These are phyloP conservation scores for Disparrhopalites patrizii DNA, from an alignment of 2,888 invertebrate genomes.

Conservation along the genomic window DNA sequence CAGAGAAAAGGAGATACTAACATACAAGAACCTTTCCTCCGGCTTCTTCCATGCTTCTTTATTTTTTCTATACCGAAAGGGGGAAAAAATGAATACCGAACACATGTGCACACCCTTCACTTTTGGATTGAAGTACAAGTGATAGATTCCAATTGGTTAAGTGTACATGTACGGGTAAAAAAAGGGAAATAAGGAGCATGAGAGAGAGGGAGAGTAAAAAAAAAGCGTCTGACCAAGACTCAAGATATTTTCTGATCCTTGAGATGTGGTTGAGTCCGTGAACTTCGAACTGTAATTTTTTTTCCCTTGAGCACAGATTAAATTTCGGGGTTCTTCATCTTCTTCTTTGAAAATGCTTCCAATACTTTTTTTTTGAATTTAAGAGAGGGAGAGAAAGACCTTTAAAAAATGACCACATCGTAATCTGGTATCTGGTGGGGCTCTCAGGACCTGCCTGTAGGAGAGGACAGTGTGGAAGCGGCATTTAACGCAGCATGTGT, in stretches of 20 bases:
- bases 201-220: constrained; percentile 5
- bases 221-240: constrained; percentile 19
- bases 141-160: constrained; percentile 22
- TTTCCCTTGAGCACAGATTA: constrained; percentile 28
- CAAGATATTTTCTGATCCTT: constrained; percentile 14
- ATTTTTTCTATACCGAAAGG: background rate
- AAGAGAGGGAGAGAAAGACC: constrained; percentile 16
- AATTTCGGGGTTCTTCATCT: constrained; percentile 28
- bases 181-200: too few relatives aligned
- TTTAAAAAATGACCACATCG: constrained; percentile 33
- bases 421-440: constrained; percentile 22
- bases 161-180: too few relatives aligned
- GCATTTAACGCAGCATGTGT: background rate
- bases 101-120: background rate
- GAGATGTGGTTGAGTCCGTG: constrained; percentile 16
- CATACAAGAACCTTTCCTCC: constrained; percentile 12
- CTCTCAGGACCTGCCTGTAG: constrained; percentile 25
- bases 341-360: constrained; percentile 12
- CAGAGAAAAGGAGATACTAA: too few relatives aligned
- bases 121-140: background rate
- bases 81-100: background rate
- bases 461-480: constrained; percentile 18
- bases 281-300: constrained; percentile 27
- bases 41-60: background rate
- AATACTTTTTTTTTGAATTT: too few relatives aligned